Percentiles rank a stretch among this genome's conserved stretches.
Evolutionary conservation across 2,888 invertebrate species (phyloP).

Genomic region (Papilio elwesi): DNA sequence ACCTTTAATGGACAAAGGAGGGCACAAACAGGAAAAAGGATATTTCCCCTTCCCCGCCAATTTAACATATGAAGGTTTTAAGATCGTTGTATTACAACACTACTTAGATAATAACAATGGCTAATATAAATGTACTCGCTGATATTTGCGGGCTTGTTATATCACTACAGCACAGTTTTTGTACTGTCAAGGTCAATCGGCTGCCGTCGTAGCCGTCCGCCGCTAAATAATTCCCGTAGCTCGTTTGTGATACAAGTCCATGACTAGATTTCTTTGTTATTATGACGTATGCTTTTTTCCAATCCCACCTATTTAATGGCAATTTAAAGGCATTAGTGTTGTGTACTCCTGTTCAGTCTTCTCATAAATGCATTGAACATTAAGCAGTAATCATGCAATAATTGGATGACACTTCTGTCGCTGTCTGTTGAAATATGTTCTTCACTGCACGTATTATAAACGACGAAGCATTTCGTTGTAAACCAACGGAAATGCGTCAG

Average conservation of each 20-base stretch:
- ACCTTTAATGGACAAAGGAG: too few relatives aligned
- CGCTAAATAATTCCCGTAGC: slow-evolving; percentile 23
- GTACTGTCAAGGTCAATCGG: slow-evolving; percentile 29
- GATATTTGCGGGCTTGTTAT: slow-evolving; percentile 24
- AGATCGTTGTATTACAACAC: too few relatives aligned
- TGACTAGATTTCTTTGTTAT: not conserved
- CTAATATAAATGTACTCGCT: slow-evolving; percentile 27
- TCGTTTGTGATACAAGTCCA: slow-evolving; percentile 7
- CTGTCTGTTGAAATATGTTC: not conserved
- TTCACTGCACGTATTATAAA: not conserved
- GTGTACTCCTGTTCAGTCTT: not conserved
- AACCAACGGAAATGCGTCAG: slow-evolving; percentile 1
- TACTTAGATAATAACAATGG: not conserved
- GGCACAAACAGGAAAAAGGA: too few relatives aligned
- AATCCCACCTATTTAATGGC: not conserved
- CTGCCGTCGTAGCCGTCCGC: slow-evolving; percentile 27
- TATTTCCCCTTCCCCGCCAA: too few relatives aligned
- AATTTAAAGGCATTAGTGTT: not conserved
- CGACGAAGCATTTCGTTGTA: not conserved
- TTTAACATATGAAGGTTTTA: too few relatives aligned
- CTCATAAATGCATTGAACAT: not conserved
- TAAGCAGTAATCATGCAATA: not conserved
- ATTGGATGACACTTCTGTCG: not conserved
- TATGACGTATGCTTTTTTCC: not conserved
- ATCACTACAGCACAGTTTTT: slow-evolving; percentile 24